Conservation (phyloP, 2,113 vertebrate genomes). For the Ptilonorhynchus violaceus region DNA sequence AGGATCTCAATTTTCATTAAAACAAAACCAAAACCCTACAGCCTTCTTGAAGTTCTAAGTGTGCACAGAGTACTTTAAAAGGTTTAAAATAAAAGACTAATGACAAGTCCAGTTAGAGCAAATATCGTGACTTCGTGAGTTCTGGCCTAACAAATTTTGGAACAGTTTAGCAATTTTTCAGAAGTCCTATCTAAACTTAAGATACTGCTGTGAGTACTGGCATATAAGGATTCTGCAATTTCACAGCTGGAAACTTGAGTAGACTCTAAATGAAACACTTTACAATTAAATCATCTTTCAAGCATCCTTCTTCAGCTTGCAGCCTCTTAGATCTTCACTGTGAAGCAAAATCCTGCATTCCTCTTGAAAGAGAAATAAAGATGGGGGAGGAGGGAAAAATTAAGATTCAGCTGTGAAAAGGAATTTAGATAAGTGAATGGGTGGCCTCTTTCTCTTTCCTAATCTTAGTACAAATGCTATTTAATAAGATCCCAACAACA, state of each 20-base stretch:
- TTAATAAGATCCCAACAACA: conserved; percentile 14
- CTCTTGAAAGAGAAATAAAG: not conserved
- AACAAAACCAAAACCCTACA: not conserved
- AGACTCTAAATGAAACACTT: not conserved
- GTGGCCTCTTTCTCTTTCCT: not conserved
- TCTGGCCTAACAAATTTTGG: not conserved
- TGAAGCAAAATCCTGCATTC: not conserved
- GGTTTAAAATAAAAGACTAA: not conserved
- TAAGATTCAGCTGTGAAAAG: not conserved
- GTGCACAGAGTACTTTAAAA: not conserved
- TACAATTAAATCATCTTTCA: conserved; percentile 14
- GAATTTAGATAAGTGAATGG: conserved; percentile 6
- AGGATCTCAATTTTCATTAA: not conserved
- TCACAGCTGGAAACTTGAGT: conserved; percentile 8
- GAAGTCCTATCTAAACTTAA: not conserved
- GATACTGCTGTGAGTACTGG: not conserved
- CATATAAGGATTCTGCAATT: not conserved
- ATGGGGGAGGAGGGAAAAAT: not conserved
- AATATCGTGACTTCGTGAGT: not conserved
- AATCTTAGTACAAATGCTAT: not conserved
- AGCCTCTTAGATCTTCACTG: not conserved
- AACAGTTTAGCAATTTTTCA: not conserved
- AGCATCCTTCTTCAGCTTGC: not conserved
- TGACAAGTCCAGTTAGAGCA: not conserved
- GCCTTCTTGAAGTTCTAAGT: not conserved